phyloP scores from a whole-genome alignment of 2,888 invertebrate species.

The Nemotelus pantherinus region DNA sequence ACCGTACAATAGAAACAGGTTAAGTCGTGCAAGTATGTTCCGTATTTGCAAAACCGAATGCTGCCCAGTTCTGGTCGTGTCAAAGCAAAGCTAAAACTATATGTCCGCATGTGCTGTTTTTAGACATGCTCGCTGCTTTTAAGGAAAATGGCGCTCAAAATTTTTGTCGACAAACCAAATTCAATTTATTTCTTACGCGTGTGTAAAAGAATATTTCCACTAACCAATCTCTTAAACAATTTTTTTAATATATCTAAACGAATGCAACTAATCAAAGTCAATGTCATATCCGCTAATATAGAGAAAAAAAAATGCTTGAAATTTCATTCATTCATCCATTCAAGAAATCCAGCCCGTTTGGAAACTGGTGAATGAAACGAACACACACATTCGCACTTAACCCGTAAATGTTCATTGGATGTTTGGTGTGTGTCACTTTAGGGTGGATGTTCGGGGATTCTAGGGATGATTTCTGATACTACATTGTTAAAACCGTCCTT shows the following conservation, averaged over 20 bases:
- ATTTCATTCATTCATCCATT: slow-evolving; percentile 39
- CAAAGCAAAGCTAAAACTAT: neutral
- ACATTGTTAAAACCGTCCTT: neutral
- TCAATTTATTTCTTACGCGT: neutral
- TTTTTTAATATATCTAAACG: no score
- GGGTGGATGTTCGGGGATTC: no score
- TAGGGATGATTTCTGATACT: neutral
- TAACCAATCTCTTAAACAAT: no score
- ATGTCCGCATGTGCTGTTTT: slow-evolving; percentile 40
- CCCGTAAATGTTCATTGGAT: slow-evolving; percentile 1
- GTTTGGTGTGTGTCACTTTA: neutral
- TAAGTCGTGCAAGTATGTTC: neutral
- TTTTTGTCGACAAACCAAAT: neutral
- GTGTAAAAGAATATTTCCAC: no score
- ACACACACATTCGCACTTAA: slow-evolving; percentile 5
- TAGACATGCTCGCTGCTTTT: slow-evolving; percentile 39
- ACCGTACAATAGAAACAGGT: neutral
- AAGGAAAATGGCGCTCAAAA: slow-evolving; percentile 34
- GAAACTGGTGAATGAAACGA: slow-evolving; percentile 34
- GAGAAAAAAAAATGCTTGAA: neutral
- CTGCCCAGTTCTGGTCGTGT: slow-evolving; percentile 17
- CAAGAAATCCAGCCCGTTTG: slow-evolving; percentile 14
- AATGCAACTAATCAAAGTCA: neutral
- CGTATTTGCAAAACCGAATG: neutral
- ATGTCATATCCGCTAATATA: neutral